A percentile compares a stretch with the other conserved stretches of the same genome.
Evolutionary conservation across 2,888 invertebrate species (phyloP).

Genomic region (Crossocerus cetratus): DNA sequence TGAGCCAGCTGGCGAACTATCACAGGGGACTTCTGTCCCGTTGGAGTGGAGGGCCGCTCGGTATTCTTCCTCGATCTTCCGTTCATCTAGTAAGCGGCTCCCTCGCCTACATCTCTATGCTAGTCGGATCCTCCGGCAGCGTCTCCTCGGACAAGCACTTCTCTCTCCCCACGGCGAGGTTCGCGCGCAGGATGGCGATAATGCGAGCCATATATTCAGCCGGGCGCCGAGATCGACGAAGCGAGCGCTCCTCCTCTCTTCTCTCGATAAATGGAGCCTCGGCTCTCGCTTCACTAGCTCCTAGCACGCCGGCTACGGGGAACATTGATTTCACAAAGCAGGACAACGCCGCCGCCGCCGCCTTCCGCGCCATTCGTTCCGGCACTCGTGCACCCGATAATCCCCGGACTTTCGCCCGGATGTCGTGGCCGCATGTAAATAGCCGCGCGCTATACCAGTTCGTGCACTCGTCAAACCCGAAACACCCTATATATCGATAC

Average conservation of each 20-base stretch:
- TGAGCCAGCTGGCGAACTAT: conserved; percentile 47
- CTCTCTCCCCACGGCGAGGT: neutral
- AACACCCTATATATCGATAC: too few species aligned
- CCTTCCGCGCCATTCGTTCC: too few species aligned
- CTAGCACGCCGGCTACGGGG: neutral
- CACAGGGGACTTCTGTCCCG: conserved; percentile 15
- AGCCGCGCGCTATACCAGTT: too few species aligned
- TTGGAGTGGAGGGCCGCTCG: conserved; percentile 1
- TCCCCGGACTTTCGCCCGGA: too few species aligned
- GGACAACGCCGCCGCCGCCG: neutral
- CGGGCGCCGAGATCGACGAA: conserved; percentile 7
- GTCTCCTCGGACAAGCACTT: conserved; percentile 1
- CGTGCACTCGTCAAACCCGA: too few species aligned
- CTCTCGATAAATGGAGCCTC: conserved; percentile 17
- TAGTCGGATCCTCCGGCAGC: neutral
- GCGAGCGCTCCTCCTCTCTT: neutral
- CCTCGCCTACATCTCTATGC: too few species aligned
- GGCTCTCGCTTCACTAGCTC: neutral
- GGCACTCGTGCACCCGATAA: too few species aligned
- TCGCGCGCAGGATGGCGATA: conserved; percentile 22
- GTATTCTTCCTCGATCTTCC: conserved; percentile 3
- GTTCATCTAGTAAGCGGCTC: too few species aligned
- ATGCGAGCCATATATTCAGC: conserved; percentile 21
- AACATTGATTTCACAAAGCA: conserved; percentile 13
- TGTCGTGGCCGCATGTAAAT: too few species aligned